A percentile compares a stretch with the other conserved stretches of the same genome.
These are phyloP conservation scores for Drosophila athabasca DNA, from an alignment of 1,140 invertebrate genomes.

Conservation along the genomic window DNA sequence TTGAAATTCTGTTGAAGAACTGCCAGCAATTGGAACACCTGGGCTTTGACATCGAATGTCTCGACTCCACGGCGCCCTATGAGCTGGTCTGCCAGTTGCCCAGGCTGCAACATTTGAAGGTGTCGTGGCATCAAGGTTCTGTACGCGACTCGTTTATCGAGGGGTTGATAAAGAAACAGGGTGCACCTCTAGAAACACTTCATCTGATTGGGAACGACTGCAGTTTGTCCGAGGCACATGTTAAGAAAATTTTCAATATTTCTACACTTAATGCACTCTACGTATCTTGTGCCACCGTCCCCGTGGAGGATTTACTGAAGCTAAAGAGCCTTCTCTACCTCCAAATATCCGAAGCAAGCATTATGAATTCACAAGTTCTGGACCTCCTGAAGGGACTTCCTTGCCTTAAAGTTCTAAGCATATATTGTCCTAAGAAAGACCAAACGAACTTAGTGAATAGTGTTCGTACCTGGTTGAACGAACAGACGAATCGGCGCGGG, in stretches of 20 bases:
- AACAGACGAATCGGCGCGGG: no score
- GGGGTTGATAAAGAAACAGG: constrained; percentile 3
- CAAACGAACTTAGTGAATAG: no score
- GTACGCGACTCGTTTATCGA: constrained; percentile 4
- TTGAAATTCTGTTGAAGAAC: no score
- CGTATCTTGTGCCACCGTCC: background rate
- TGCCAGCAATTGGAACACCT: no score
- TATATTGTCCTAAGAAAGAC: no score
- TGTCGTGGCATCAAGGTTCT: background rate
- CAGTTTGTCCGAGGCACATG: background rate
- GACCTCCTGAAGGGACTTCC: constrained; percentile 10
- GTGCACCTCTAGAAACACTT: constrained; percentile 28
- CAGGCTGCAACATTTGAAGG: constrained; percentile 31
- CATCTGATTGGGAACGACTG: background rate
- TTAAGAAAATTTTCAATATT: constrained; percentile 22
- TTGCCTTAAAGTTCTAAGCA: background rate
- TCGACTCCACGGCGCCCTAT: background rate
- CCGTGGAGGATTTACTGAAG: background rate
- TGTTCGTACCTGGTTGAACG: no score
- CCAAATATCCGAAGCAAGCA: constrained; percentile 6
- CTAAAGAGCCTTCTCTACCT: constrained; percentile 22
- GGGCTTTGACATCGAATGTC: no score
- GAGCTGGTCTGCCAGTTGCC: constrained; percentile 22
- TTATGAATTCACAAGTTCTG: constrained; percentile 21
- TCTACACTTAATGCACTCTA: constrained; percentile 28